Evolutionary conservation across 2,888 invertebrate species (phyloP).

Genomic region (Doris montereyensis): DNA sequence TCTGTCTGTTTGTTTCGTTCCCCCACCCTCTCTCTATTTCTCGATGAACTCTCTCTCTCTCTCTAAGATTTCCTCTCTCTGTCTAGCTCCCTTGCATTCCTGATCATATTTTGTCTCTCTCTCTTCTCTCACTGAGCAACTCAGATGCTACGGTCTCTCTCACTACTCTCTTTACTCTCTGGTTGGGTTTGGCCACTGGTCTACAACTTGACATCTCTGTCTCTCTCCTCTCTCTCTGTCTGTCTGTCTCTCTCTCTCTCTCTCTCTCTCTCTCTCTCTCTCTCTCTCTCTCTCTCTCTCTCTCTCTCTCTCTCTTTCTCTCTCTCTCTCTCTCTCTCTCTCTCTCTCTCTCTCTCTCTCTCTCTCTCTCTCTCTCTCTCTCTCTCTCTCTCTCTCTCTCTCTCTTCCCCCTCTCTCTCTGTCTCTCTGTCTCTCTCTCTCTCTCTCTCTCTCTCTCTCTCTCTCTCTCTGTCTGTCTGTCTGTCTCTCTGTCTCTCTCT

Average conservation of each 20-base stretch:
- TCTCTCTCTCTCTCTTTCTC: background rate
- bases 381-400: slow-evolving; percentile 33
- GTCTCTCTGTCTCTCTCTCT: too few relatives aligned
- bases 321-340: background rate
- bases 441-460: too few relatives aligned
- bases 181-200: too few relatives aligned
- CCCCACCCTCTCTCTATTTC: too few relatives aligned
- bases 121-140: background rate
- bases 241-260: background rate
- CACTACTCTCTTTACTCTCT: too few relatives aligned
- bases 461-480: background rate
- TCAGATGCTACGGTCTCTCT: too few relatives aligned
- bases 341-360: background rate
- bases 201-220: too few relatives aligned
- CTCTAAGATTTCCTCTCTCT: too few relatives aligned
- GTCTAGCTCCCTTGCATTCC: background rate
- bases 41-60: too few relatives aligned
- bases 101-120: background rate
- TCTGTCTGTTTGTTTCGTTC: too few relatives aligned
- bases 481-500: too few relatives aligned
- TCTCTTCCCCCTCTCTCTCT: too few relatives aligned
- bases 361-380: background rate
- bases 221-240: slow-evolving; percentile 13
- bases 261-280: background rate
- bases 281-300: background rate